phyloP scores from a whole-genome alignment of 1,140 invertebrate species.

The Drosophila ambigua region DNA sequence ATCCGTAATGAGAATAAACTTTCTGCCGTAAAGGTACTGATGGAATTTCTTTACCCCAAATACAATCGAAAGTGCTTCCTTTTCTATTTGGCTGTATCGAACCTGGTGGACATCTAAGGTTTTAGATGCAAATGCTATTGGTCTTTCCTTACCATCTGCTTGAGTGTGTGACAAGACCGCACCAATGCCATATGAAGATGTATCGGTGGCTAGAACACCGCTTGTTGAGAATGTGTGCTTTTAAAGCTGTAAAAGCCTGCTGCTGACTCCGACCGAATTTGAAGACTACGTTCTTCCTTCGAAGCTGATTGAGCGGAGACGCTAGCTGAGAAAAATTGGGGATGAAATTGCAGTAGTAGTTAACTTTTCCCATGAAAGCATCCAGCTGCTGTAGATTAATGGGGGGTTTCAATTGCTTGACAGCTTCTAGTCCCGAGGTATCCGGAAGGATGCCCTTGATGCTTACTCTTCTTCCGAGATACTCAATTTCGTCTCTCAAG shows the following conservation, averaged over 20 bases:
- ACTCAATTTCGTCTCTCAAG: conserved; percentile 56
- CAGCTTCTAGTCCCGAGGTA: conserved; percentile 29
- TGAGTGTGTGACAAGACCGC: too few species aligned
- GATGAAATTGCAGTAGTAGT: conserved; percentile 7
- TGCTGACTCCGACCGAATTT: neutral
- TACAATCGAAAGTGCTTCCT: conserved; percentile 8
- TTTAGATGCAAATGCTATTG: neutral
- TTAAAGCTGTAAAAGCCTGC: conserved; percentile 6
- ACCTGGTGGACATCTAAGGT: conserved; percentile 2
- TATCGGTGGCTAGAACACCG: too few species aligned
- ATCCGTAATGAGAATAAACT: conserved; percentile 74
- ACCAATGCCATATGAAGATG: too few species aligned
- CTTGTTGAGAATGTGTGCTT: neutral
- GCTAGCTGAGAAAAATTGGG: too few species aligned
- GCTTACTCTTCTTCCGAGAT: conserved; percentile 66
- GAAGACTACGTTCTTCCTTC: too few species aligned
- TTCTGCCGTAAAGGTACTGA: conserved; percentile 8
- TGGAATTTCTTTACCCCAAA: conserved; percentile 9
- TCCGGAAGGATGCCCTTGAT: conserved; percentile 43
- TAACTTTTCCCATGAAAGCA: conserved; percentile 48
- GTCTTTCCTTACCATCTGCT: too few species aligned
- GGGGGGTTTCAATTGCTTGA: conserved; percentile 54
- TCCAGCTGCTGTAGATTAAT: conserved; percentile 64
- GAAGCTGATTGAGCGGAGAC: too few species aligned
- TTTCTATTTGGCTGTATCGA: conserved; percentile 7